Percentiles rank a stretch among this genome's conserved stretches.
These are phyloP conservation scores for Papilio demoleus DNA, from an alignment of 2,888 invertebrate species.

Conservation along the genomic window DNA sequence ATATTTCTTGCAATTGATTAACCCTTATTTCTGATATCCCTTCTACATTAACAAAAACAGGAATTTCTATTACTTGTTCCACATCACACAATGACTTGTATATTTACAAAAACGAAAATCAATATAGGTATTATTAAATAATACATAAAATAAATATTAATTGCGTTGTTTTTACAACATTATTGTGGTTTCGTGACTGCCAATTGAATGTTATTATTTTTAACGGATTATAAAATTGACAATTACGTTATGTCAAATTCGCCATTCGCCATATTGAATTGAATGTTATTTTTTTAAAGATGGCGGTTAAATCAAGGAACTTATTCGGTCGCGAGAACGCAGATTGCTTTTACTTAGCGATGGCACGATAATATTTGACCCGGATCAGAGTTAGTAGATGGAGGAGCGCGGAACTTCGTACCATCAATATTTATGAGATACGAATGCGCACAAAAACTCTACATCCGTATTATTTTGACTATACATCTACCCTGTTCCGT, in stretches of 20 bases:
- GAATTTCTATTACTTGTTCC: background rate
- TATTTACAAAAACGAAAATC: background rate
- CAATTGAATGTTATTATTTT: background rate
- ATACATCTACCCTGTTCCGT: constrained; percentile 6
- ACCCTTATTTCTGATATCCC: constrained; percentile 29
- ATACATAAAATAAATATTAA: background rate
- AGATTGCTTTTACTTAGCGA: constrained; percentile 42
- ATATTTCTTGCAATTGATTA: constrained; percentile 33
- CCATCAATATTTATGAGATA: constrained; percentile 59
- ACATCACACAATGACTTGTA: background rate
- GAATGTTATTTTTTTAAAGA: background rate
- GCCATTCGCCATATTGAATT: constrained; percentile 9
- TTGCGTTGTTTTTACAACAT: background rate
- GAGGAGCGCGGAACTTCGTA: constrained; percentile 51
- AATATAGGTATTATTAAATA: background rate
- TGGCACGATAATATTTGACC: constrained; percentile 58
- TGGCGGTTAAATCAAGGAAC: constrained; percentile 23
- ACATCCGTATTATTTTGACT: constrained; percentile 60
- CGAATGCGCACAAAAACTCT: constrained; percentile 68
- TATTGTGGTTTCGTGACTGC: background rate
- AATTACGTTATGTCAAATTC: constrained; percentile 1
- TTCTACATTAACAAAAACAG: constrained; percentile 35
- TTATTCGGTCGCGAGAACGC: constrained; percentile 33
- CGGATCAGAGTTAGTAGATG: constrained; percentile 58
- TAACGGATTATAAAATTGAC: constrained; percentile 1